phyloP scores from a whole-genome alignment of 2,888 invertebrate species.

The Epirrita christyi region DNA sequence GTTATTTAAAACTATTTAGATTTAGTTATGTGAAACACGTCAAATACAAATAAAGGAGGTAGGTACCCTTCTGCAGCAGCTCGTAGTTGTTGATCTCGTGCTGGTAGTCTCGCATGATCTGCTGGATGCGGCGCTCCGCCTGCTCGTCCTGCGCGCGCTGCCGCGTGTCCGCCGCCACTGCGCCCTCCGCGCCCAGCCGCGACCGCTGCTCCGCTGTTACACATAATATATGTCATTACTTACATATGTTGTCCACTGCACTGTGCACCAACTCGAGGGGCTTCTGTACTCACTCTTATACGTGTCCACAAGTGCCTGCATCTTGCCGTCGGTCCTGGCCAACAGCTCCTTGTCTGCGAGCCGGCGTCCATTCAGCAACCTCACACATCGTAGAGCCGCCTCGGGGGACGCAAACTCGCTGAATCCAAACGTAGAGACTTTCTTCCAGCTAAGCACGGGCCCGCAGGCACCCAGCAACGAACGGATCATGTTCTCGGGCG shows the following conservation, averaged over 20 bases:
- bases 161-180: slow-evolving; percentile 85
- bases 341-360: slow-evolving; percentile 97
- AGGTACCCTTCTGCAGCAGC: slow-evolving; percentile 85
- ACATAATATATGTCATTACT: not conserved
- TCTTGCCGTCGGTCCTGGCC: slow-evolving; percentile 98
- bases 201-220: slow-evolving; percentile 64
- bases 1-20: no score
- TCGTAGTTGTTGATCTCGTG: slow-evolving; percentile 90
- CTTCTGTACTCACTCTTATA: slow-evolving; percentile 91
- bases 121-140: slow-evolving; percentile 90
- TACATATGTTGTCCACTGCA: not conserved
- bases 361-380: slow-evolving; percentile 95
- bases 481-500: slow-evolving; percentile 97
- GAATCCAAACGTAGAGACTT: slow-evolving; percentile 99
- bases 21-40: no score
- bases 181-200: slow-evolving; percentile 54
- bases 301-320: slow-evolving; percentile 96
- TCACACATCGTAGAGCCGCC: slow-evolving; percentile 96
- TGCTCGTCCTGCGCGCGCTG: slow-evolving; percentile 90
- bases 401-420: slow-evolving; percentile 98
- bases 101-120: slow-evolving; percentile 93
- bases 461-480: slow-evolving; percentile 97
- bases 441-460: slow-evolving; percentile 97
- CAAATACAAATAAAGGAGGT: not conserved
- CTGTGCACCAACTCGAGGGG: not conserved